Evolutionary conservation across 1,140 invertebrate genomes (phyloP).

Genomic region (Macrotrachela quadricornifera): DNA sequence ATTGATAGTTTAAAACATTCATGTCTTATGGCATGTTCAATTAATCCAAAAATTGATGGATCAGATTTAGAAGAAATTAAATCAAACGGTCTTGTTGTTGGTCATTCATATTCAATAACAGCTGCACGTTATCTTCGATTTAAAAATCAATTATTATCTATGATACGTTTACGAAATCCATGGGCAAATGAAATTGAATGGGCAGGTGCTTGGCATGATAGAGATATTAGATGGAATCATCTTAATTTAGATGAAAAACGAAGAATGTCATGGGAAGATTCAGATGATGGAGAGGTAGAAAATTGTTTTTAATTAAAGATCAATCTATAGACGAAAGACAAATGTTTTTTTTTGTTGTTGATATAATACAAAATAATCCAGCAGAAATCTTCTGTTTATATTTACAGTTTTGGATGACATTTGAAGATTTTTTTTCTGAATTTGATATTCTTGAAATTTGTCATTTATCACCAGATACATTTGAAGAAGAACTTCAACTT

Average conservation of each 20-base stretch:
- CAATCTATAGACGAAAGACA: neutral
- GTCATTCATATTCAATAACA: constrained; percentile 35
- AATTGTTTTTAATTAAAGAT: neutral
- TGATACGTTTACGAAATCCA: constrained; percentile 32
- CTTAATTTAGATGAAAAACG: neutral
- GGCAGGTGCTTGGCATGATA: constrained; percentile 37
- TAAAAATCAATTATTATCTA: neutral
- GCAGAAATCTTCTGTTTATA: neutral
- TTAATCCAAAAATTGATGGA: constrained; percentile 17
- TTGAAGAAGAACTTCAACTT: neutral
- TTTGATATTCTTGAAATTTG: neutral
- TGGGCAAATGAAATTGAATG: constrained; percentile 38
- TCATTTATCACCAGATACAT: neutral
- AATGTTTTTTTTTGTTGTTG: neutral
- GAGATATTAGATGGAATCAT: constrained; percentile 42
- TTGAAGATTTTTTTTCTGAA: neutral
- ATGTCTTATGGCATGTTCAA: neutral
- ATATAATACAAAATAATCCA: neutral
- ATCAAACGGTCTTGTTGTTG: constrained; percentile 33
- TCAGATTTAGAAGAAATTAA: constrained; percentile 18
- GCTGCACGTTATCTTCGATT: constrained; percentile 41
- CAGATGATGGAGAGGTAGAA: constrained; percentile 18
- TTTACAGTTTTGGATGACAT: neutral
- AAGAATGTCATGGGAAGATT: constrained; percentile 21
- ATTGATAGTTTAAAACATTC: neutral